Evolutionary conservation across 2,888 invertebrate genomes (phyloP).

Genomic region (Cheilosia impressa): DNA sequence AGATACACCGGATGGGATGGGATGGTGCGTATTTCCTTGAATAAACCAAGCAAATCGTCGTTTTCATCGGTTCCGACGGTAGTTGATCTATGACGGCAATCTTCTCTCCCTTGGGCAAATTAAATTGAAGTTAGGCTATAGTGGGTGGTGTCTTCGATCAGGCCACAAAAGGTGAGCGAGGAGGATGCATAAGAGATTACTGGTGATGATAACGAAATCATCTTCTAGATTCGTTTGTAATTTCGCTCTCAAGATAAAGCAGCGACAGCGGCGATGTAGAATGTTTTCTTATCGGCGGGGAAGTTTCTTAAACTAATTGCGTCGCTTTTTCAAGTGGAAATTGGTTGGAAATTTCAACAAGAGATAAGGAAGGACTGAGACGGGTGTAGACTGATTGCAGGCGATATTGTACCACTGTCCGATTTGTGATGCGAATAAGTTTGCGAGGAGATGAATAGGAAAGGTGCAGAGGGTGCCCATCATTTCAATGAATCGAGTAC

Average conservation of each 20-base stretch:
- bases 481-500: too few relatives aligned
- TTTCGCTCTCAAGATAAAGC: conserved; percentile 6
- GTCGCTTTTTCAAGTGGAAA: conserved; percentile 29
- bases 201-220: conserved; percentile 51
- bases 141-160: conserved; percentile 19
- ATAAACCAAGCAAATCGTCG: conserved; percentile 64
- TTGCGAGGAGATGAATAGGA: too few relatives aligned
- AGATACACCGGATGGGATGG: conserved; percentile 25
- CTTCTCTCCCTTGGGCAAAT: conserved; percentile 66
- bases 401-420: background rate
- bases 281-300: background rate
- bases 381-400: background rate
- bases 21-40: conserved; percentile 52
- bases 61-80: conserved; percentile 40
- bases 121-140: conserved; percentile 59
- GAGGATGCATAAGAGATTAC: conserved; percentile 29
- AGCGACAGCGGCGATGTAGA: background rate
- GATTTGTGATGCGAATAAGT: too few relatives aligned
- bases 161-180: conserved; percentile 24
- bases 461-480: too few relatives aligned
- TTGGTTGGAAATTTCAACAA: conserved; percentile 24
- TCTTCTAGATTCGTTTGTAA: conserved; percentile 26
- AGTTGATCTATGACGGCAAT: conserved; percentile 61
- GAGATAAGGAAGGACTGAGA: conserved; percentile 10
- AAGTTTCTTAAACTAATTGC: conserved; percentile 7